A percentile compares a stretch with the other conserved stretches of the same genome.
phyloP scores from a whole-genome alignment of 2,113 vertebrate genomes.

The Pyxicephalus adspersus region DNA sequence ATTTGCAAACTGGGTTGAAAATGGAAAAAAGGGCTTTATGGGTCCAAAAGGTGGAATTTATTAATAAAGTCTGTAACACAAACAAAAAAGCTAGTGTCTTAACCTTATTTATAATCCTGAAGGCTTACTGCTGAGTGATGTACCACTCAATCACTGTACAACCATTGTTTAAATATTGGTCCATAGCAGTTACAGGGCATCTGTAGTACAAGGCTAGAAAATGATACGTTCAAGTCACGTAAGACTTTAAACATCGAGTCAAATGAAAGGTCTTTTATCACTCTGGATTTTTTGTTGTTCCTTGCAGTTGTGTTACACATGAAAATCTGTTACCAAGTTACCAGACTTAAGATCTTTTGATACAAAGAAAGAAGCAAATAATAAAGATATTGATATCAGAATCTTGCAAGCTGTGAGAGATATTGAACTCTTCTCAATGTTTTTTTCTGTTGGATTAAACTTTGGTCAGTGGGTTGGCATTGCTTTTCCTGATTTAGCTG shows the following conservation, averaged over 20 bases:
- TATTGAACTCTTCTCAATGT: not conserved
- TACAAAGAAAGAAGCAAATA: slow-evolving; percentile 13
- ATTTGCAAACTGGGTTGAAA: slow-evolving; percentile 13
- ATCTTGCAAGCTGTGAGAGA: not conserved
- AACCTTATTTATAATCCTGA: not conserved
- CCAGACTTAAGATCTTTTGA: slow-evolving; percentile 9
- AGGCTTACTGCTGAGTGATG: not conserved
- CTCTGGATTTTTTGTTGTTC: not conserved
- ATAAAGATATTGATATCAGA: not conserved
- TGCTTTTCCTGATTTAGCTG: not conserved
- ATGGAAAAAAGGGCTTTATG: slow-evolving; percentile 9
- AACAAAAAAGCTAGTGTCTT: not conserved
- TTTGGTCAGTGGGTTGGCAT: not conserved
- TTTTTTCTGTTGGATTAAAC: not conserved
- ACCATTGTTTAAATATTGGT: not conserved
- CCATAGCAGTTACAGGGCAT: not conserved
- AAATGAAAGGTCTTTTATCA: slow-evolving; percentile 20
- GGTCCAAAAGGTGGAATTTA: not conserved
- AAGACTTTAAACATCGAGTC: slow-evolving; percentile 10
- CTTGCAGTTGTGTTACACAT: slow-evolving; percentile 29
- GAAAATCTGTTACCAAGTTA: slow-evolving; percentile 40
- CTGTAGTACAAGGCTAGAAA: not conserved
- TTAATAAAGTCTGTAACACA: slow-evolving; percentile 2
- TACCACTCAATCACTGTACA: not conserved
- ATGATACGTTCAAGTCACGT: slow-evolving; percentile 8